Base-by-base conservation (phyloP, 1,140 invertebrate genomes). In the Phenacoccus solenopsis region DNA sequence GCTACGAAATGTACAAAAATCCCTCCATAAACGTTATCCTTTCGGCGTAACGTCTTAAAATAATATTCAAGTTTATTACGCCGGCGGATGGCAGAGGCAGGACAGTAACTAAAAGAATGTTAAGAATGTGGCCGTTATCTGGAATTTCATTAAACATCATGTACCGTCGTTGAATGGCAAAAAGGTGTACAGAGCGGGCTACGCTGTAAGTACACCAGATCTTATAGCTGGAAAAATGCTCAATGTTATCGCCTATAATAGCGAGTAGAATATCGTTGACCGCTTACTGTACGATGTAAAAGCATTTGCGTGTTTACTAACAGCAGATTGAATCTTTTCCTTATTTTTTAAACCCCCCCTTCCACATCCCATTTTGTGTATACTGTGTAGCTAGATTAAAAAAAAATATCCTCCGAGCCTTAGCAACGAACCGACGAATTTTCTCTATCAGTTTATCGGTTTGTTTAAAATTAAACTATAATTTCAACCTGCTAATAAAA, bases 241-340 rank as follows among this genome's bases (percentile, higher is more conserved):
- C 20, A 64, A 64, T 64, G 22, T 64, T 64, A 64, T 64, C 20
- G 21, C 59, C 25, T 20, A 64, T 64, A 64, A 64, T 64, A 27
- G 59, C 12, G 59, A 24, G 1, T 25, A 22, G 22, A 64, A 64
- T 64, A 64, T 25, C 10, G 21, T 64, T 64, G 59, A 64, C 59
- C 59, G 59, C 59, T 64, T 64, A 64, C 59, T 64, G 59, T 16
- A 64, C 59, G 25, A 64, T 64, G 20, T 64, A 64, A 64, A 64
- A 64, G 59, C 59, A 64, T 64, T 64, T 64, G 59, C 59, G 59
- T 64, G 59, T 64, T 64, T 64, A 64, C 59, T 16, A 64, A 64
- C 59, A 64, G 59, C 59, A 24, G 59, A 64, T 64, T 25, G 59
- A 64, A 64, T 64, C 12, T 64, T 64, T 64, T 30, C 7, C 25